Conservation (phyloP, 2,888 invertebrate genomes). For the Hofmannophila pseudospretella region DNA sequence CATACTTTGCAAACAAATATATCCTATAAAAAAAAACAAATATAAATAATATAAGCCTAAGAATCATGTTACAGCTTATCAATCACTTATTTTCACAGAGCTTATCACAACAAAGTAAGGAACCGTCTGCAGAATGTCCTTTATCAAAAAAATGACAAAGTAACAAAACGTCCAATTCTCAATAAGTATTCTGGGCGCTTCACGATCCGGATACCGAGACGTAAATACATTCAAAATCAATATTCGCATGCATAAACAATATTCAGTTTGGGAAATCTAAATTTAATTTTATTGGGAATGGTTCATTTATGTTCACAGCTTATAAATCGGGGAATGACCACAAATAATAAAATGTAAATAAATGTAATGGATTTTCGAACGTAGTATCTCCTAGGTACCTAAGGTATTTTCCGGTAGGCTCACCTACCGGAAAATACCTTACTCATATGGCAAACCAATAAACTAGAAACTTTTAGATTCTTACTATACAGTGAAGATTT, state of each 20-base stretch:
- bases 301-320: slow-evolving; percentile 35
- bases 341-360: slow-evolving; percentile 10
- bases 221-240: slow-evolving; percentile 21
- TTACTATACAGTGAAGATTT: too few relatives aligned
- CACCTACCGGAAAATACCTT: too few relatives aligned
- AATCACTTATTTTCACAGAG: background rate
- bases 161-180: too few relatives aligned
- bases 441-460: too few relatives aligned
- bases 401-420: too few relatives aligned
- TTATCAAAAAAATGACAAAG: too few relatives aligned
- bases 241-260: slow-evolving; percentile 27
- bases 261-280: slow-evolving; percentile 35
- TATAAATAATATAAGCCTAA: too few relatives aligned
- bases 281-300: slow-evolving; percentile 42
- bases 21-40: too few relatives aligned
- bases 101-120: background rate
- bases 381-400: too few relatives aligned
- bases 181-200: slow-evolving; percentile 14
- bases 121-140: too few relatives aligned
- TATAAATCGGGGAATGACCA: slow-evolving; percentile 25
- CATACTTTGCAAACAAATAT: too few relatives aligned
- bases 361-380: slow-evolving; percentile 5
- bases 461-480: too few relatives aligned
- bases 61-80: background rate
- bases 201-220: slow-evolving; percentile 22